Base-by-base conservation (phyloP, 2,888 invertebrate species). In the Sericinus montela region DNA sequence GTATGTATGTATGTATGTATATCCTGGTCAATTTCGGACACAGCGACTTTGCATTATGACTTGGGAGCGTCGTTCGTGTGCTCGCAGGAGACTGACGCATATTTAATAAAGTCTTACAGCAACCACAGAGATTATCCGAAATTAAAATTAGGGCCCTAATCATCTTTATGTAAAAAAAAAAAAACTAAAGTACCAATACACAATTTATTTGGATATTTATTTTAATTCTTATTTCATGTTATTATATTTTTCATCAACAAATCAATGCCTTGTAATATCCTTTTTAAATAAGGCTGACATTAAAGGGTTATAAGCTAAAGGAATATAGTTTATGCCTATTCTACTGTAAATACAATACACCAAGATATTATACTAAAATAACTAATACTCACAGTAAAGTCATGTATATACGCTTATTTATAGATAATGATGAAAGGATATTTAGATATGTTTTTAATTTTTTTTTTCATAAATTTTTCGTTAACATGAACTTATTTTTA, bases 291-390 rank as follows among this genome's bases (percentile, higher is more conserved):
- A 78, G 88, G 86, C 88, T 87, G 86, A 83, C 75, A 78, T 80
- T 86, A 86, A n/a, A n/a, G n/a, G n/a, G n/a, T n/a, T n/a, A n/a
- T n/a, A n/a, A 84, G 85, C 84, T 56, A 83, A 87, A 86, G 86
- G 87, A 86, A 86, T 86, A 86, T 77, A 62, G 64, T 67, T 35
- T 11, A 30, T 32, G 15, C 16, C 19, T 32, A 15, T 37, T 38
- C 43, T 48, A 57, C 62, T 42, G 64, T 67, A 32, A 52, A 47
- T 47, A 43, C 32, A 37, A 50, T 48, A 50, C 45, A 46, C 46
- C 52, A 41, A 41, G 41, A 28, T 32, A 37, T 16, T 30, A 13
- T 10, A 35, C 49, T 43, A 43, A 29, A 39, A 15, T 45, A 39
- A 40, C 39, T 25, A 39, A 15, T 40, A 25, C 28, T 34, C 28